Percentiles rank a stretch among this genome's conserved stretches.
phyloP scores from a whole-genome alignment of 2,888 invertebrate genomes.

The Alentia gelatinosa region DNA sequence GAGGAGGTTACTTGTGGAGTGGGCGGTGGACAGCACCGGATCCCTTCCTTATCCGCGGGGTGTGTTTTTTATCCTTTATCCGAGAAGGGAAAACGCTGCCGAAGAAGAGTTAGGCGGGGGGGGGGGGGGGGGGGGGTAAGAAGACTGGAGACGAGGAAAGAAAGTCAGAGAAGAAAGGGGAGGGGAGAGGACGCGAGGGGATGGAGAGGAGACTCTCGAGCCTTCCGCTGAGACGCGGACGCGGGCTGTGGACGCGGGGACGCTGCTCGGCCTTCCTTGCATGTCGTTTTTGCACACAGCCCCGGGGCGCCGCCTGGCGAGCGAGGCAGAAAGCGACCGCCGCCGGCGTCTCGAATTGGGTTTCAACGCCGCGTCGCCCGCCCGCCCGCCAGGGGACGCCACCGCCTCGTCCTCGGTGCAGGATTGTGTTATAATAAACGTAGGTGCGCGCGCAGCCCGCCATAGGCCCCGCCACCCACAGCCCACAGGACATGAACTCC shows the following conservation, averaged over 20 bases:
- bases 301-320: constrained; percentile 1
- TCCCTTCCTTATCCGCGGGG: too few relatives aligned
- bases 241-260: background rate
- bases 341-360: constrained; percentile 43
- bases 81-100: too few relatives aligned
- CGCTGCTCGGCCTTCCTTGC: constrained; percentile 43
- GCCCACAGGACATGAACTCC: background rate
- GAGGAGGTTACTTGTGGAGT: too few relatives aligned
- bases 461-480: background rate
- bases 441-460: background rate
- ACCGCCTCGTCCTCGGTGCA: background rate
- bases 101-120: too few relatives aligned
- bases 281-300: constrained; percentile 49
- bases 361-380: constrained; percentile 21
- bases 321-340: constrained; percentile 49
- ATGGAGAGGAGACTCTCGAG: background rate
- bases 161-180: background rate
- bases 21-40: too few relatives aligned
- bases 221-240: background rate
- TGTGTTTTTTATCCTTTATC: too few relatives aligned
- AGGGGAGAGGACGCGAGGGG: background rate
- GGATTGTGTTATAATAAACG: constrained; percentile 51
- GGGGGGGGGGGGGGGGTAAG: too few relatives aligned
- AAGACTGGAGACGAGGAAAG: background rate
- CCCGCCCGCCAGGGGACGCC: background rate